Evolutionary conservation across 1,140 invertebrate species (phyloP).

Genomic region (Drosophila paulistorum): DNA sequence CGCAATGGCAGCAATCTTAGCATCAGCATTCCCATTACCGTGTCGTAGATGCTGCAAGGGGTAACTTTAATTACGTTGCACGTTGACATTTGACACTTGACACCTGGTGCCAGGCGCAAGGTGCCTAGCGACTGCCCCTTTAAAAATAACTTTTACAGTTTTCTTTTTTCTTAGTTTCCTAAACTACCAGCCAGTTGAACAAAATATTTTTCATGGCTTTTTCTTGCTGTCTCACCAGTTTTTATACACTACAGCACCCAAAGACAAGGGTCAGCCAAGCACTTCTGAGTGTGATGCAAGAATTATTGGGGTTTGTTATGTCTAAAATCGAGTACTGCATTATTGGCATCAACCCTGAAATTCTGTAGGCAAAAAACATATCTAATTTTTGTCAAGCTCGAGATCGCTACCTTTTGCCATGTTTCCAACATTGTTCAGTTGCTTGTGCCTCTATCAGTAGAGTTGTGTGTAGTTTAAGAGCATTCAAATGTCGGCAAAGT

Average conservation of each 20-base stretch:
- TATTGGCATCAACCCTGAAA: no score
- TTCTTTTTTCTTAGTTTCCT: slow-evolving; percentile 54
- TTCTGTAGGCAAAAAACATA: no score
- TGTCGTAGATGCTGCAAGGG: slow-evolving; percentile 23
- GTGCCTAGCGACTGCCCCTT: slow-evolving; percentile 10
- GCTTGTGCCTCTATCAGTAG: no score
- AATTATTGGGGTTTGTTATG: no score
- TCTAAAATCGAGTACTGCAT: no score
- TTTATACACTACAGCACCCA: neutral
- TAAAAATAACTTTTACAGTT: slow-evolving; percentile 1
- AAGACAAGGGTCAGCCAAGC: neutral
- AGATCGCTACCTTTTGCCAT: no score
- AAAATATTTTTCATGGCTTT: neutral
- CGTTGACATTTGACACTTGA: slow-evolving; percentile 36
- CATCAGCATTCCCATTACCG: neutral
- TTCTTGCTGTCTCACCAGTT: slow-evolving; percentile 4
- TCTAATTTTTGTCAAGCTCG: no score
- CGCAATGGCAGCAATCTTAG: slow-evolving; percentile 28
- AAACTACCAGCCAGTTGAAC: neutral
- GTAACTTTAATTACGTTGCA: slow-evolving; percentile 54
- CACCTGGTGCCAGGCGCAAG: slow-evolving; percentile 33
- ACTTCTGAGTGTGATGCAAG: no score
- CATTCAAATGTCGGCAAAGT: no score
- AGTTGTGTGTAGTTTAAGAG: no score
- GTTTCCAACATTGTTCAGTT: no score